Conservation (phyloP, 2,797 vertebrate genomes). For the Brotula barbata region DNA sequence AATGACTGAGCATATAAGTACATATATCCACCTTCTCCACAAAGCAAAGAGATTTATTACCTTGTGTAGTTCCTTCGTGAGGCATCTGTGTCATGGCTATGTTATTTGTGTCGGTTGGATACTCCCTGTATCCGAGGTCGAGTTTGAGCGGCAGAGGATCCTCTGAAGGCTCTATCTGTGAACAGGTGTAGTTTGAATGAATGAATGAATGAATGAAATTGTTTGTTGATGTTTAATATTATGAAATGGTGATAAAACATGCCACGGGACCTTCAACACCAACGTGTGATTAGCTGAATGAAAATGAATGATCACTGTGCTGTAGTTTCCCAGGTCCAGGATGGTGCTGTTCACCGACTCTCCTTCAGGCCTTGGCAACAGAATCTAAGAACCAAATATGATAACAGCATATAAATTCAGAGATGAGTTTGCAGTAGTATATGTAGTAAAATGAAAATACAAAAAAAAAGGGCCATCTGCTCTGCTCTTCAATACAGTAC, state of each 20-base stretch:
- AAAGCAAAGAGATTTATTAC: conserved; percentile 42
- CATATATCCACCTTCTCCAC: neutral
- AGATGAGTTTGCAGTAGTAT: too few relatives aligned
- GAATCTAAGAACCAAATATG: conserved; percentile 73
- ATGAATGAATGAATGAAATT: too few relatives aligned
- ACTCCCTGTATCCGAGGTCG: conserved; percentile 80
- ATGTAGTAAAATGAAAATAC: too few relatives aligned
- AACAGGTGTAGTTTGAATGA: conserved; percentile 2
- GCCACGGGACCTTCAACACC: conserved; percentile 74
- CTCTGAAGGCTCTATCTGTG: conserved; percentile 80
- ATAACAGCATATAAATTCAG: neutral
- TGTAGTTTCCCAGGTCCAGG: conserved; percentile 80
- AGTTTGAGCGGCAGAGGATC: conserved; percentile 79
- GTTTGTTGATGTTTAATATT: neutral
- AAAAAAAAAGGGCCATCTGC: too few relatives aligned
- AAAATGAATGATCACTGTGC: conserved; percentile 80
- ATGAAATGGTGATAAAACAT: neutral
- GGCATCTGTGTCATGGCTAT: conserved; percentile 79
- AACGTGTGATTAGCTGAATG: conserved; percentile 75
- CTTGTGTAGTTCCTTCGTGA: conserved; percentile 70
- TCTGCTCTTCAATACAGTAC: too few relatives aligned
- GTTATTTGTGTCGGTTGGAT: conserved; percentile 81
- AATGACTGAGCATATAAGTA: neutral
- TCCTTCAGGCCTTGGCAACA: conserved; percentile 76
- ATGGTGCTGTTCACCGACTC: conserved; percentile 72